Percentiles rank a stretch among this genome's conserved stretches.
Evolutionary conservation across 2,888 invertebrate genomes (phyloP).

Genomic region (Agonopterix alstromeriana): DNA sequence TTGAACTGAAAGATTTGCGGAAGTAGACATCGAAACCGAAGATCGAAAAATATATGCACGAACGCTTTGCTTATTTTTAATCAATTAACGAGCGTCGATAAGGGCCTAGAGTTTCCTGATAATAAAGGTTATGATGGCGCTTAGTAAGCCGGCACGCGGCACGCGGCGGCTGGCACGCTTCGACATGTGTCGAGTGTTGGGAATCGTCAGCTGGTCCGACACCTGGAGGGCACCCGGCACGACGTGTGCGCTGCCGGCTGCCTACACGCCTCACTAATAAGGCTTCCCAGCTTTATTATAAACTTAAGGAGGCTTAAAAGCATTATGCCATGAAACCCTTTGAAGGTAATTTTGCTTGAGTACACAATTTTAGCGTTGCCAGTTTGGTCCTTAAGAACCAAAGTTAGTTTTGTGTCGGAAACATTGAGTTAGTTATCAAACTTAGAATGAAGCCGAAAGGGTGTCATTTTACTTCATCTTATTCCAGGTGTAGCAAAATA

Average conservation of each 20-base stretch:
- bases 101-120: no score
- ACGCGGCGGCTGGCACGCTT: slow-evolving; percentile 45
- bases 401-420: no score
- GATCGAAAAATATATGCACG: no score
- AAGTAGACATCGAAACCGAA: no score
- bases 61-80: neutral
- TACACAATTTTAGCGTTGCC: no score
- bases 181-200: slow-evolving; percentile 15
- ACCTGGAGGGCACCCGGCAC: slow-evolving; percentile 35
- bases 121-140: neutral
- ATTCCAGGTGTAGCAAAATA: no score
- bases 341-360: neutral
- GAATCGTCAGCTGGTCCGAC: slow-evolving; percentile 45
- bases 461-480: no score
- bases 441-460: no score
- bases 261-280: slow-evolving; percentile 33
- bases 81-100: neutral
- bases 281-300: slow-evolving; percentile 51
- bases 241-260: slow-evolving; percentile 2
- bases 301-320: slow-evolving; percentile 28
- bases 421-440: no score
- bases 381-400: no score
- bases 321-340: slow-evolving; percentile 14
- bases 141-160: neutral
- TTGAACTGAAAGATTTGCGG: no score